These are phyloP conservation scores for Telenomus remus DNA, from an alignment of 1,140 invertebrate genomes.

Conservation along the genomic window DNA sequence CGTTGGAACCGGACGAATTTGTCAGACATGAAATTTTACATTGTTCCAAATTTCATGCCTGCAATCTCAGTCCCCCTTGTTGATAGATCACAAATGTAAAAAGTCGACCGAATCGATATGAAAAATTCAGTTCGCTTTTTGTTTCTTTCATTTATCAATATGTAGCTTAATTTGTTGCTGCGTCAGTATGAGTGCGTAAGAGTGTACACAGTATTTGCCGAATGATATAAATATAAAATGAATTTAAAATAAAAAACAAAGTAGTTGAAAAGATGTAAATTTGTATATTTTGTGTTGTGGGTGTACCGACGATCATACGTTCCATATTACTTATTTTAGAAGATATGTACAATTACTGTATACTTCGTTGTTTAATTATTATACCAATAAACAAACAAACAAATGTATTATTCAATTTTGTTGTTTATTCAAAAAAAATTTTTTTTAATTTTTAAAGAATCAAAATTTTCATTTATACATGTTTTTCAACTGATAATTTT, in stretches of 20 bases:
- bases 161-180: slow-evolving; percentile 5
- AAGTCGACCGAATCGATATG: slow-evolving; percentile 16
- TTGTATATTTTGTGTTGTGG: slow-evolving; percentile 40
- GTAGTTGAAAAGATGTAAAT: slow-evolving; percentile 36
- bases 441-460: too few relatives aligned
- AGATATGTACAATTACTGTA: slow-evolving; percentile 6
- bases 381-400: slow-evolving; percentile 18
- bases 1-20: background rate
- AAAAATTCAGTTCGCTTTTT: slow-evolving; percentile 12
- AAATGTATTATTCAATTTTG: slow-evolving; percentile 7
- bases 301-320: slow-evolving; percentile 20
- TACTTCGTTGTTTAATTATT: slow-evolving; percentile 23
- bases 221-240: slow-evolving; percentile 7
- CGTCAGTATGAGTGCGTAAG: slow-evolving; percentile 8
- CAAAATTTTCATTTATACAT: too few relatives aligned
- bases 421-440: background rate
- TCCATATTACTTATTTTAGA: slow-evolving; percentile 24
- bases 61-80: background rate
- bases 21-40: background rate
- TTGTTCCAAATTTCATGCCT: background rate
- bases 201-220: slow-evolving; percentile 25
- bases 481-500: too few relatives aligned
- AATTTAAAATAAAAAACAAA: background rate
- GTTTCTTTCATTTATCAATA: background rate
- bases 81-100: slow-evolving; percentile 8